A percentile compares a stretch with the other conserved stretches of the same genome.
Conservation (phyloP, 2,113 vertebrate species). For the Hepsetus odoe region DNA sequence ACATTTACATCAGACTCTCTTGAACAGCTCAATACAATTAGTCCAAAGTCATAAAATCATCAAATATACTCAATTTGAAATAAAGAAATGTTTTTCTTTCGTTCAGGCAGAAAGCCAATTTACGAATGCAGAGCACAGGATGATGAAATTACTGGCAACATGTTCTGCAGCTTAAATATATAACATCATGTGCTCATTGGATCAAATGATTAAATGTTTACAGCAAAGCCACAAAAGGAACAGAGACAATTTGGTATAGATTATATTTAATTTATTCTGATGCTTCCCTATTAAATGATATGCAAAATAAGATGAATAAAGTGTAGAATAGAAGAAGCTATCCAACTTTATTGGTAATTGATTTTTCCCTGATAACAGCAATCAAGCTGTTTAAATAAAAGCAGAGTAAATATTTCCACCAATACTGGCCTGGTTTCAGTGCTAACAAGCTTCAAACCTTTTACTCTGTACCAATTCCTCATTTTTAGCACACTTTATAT, state of each 20-base stretch:
- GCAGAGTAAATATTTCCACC: not conserved
- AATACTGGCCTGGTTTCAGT: not conserved
- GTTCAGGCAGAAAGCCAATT: constrained; percentile 14
- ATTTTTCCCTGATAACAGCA: not conserved
- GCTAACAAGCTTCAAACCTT: not conserved
- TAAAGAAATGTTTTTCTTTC: constrained; percentile 20
- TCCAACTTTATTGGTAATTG: not conserved
- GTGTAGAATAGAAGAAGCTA: too few species aligned
- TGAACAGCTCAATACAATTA: not conserved
- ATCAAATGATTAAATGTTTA: not conserved
- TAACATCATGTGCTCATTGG: not conserved
- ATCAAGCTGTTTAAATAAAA: not conserved
- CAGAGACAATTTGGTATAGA: not conserved
- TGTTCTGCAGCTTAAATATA: constrained; percentile 23
- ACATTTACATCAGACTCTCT: not conserved
- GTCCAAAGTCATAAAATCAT: not conserved
- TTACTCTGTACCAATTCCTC: not conserved
- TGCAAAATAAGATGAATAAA: too few species aligned
- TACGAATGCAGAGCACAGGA: not conserved
- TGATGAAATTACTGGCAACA: constrained; percentile 5
- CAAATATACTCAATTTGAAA: not conserved
- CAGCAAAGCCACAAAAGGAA: not conserved
- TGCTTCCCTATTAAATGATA: too few species aligned
- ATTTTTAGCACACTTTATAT: not conserved
- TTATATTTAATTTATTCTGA: not conserved